Conservation (phyloP, 2,113 vertebrate genomes). For the Cyanoderma ruficeps region DNA sequence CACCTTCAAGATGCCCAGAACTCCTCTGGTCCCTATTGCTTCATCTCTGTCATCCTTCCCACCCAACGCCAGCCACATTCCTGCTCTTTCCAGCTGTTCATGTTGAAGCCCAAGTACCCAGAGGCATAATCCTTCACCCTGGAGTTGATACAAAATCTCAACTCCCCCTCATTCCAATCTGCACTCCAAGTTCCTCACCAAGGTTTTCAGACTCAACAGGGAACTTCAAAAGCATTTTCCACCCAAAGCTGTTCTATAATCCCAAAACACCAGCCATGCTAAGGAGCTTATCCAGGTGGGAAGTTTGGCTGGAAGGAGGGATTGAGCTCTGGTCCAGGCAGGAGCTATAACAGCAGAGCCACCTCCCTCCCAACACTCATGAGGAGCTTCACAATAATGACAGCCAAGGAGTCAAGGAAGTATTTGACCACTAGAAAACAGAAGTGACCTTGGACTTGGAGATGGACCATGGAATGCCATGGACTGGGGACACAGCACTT, state of each 20-base stretch:
- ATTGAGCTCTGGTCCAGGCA: rapidly evolving
- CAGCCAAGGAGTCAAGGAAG: neutral
- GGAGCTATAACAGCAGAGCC: neutral
- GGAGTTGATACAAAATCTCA: neutral
- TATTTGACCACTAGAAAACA: neutral
- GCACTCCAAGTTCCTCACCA: neutral
- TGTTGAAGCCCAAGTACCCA: neutral
- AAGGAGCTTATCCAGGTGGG: neutral
- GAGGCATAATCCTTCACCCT: neutral
- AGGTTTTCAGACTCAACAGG: neutral
- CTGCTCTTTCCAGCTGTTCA: neutral
- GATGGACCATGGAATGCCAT: neutral
- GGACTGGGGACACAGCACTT: neutral
- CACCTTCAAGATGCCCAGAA: neutral
- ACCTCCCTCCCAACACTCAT: rapidly evolving
- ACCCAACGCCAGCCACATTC: rapidly evolving
- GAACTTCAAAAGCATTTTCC: neutral
- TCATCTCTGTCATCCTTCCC: neutral
- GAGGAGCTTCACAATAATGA: neutral
- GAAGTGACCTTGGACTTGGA: neutral
- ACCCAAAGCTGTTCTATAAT: neutral
- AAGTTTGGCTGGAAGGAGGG: neutral
- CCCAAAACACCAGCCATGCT: neutral
- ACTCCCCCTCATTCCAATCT: neutral
- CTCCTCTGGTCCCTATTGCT: neutral